Conservation (phyloP, 2,888 invertebrate species). For the Platycnemis pennipes region DNA sequence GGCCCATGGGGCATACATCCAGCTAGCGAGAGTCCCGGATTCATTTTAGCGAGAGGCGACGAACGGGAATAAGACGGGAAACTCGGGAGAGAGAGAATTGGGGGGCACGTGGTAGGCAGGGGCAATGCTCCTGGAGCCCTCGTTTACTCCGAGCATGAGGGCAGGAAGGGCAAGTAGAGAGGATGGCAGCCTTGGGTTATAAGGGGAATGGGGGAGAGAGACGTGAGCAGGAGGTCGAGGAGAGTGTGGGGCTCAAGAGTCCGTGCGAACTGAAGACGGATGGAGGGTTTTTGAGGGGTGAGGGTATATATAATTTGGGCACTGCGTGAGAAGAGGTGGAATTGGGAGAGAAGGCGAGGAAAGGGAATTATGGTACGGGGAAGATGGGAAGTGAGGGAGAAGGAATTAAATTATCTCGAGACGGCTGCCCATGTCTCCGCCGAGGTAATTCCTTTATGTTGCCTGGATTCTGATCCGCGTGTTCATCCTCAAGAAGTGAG, state of each 20-base stretch:
- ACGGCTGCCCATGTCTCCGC: conserved; percentile 45
- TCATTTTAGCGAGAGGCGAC: neutral
- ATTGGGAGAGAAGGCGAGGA: neutral
- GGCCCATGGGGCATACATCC: too few relatives aligned
- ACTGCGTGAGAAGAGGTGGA: neutral
- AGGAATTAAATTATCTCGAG: conserved; percentile 64
- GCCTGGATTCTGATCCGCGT: conserved; percentile 43
- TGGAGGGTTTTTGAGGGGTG: conserved; percentile 15
- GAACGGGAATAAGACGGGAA: neutral
- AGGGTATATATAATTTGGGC: neutral
- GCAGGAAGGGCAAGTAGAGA: neutral
- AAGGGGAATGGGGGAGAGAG: too few relatives aligned
- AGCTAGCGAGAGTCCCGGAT: too few relatives aligned
- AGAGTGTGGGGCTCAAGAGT: neutral
- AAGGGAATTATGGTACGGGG: neutral
- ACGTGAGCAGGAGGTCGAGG: neutral
- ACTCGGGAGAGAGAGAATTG: too few relatives aligned
- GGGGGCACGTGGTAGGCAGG: too few relatives aligned
- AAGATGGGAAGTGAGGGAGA: neutral
- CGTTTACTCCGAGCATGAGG: neutral
- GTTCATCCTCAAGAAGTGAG: neutral
- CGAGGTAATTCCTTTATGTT: conserved; percentile 60
- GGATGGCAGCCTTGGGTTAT: too few relatives aligned
- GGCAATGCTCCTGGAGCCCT: conserved; percentile 8
- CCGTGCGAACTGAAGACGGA: conserved; percentile 14